phyloP scores from a whole-genome alignment of 2,888 invertebrate species.

The Tryphoninae sp. region DNA sequence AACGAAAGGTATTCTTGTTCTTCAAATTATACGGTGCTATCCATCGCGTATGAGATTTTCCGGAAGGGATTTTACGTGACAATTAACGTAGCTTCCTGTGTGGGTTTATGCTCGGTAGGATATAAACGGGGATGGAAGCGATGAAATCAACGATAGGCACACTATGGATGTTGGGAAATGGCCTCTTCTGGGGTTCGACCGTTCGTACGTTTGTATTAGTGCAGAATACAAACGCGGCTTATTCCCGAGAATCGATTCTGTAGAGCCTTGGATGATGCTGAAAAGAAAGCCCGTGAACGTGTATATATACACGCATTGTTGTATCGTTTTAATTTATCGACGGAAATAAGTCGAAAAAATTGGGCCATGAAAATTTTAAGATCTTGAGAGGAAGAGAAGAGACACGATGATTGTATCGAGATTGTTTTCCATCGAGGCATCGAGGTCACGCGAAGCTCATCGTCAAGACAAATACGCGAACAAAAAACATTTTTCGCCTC shows the following conservation, averaged over 20 bases:
- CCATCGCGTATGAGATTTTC: not conserved
- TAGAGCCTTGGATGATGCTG: slow-evolving; percentile 50
- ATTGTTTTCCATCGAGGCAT: no score
- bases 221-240: slow-evolving; percentile 20
- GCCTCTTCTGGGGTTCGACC: slow-evolving; percentile 8
- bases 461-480: no score
- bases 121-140: not conserved
- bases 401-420: no score
- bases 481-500: no score
- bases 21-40: no score
- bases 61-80: not conserved
- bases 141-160: not conserved
- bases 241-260: slow-evolving; percentile 39
- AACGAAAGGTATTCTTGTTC: no score
- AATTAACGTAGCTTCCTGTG: not conserved
- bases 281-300: slow-evolving; percentile 37
- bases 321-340: no score
- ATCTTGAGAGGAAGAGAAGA: no score
- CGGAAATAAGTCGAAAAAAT: no score
- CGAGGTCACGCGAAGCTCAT: no score
- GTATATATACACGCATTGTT: not conserved
- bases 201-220: not conserved
- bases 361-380: not conserved
- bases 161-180: not conserved
- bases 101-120: not conserved